Percentiles rank a stretch among this genome's conserved stretches.
Evolutionary conservation across 92 coral and sea anemone species (phyloP).

Genomic region (Siderastrea siderea): DNA sequence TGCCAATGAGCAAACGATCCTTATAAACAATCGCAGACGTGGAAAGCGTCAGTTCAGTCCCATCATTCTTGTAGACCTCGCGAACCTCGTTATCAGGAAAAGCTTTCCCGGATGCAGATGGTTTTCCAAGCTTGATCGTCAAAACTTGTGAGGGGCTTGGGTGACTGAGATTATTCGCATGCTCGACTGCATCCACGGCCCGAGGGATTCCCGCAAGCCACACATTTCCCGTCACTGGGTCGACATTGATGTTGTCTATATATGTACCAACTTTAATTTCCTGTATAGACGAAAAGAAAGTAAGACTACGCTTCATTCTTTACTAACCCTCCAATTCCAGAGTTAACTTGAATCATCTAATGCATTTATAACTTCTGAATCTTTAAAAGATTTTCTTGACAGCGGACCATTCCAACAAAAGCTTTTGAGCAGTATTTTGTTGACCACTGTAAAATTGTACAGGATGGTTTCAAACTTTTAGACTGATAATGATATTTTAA

Average conservation of each 20-base stretch:
- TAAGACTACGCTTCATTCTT: no score
- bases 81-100: constrained; percentile 77
- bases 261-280: constrained; percentile 65
- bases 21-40: constrained; percentile 74
- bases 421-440: no score
- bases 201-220: constrained; percentile 83
- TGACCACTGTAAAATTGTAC: no score
- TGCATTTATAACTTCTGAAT: no score
- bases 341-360: no score
- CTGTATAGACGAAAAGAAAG: constrained; percentile 12
- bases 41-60: constrained; percentile 55
- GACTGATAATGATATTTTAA: no score
- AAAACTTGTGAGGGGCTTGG: constrained; percentile 80
- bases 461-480: no score
- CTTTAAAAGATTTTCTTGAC: no score
- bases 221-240: constrained; percentile 76
- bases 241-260: constrained; percentile 86
- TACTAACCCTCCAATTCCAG: no score
- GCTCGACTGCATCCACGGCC: constrained; percentile 44
- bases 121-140: constrained; percentile 55
- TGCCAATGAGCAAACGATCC: constrained; percentile 85
- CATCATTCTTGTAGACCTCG: constrained; percentile 80
- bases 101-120: constrained; percentile 53
- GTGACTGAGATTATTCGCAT: constrained; percentile 66
- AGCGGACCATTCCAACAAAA: no score